Evolutionary conservation across 2,888 invertebrate genomes (phyloP).

Genomic region (Julus scanicus): DNA sequence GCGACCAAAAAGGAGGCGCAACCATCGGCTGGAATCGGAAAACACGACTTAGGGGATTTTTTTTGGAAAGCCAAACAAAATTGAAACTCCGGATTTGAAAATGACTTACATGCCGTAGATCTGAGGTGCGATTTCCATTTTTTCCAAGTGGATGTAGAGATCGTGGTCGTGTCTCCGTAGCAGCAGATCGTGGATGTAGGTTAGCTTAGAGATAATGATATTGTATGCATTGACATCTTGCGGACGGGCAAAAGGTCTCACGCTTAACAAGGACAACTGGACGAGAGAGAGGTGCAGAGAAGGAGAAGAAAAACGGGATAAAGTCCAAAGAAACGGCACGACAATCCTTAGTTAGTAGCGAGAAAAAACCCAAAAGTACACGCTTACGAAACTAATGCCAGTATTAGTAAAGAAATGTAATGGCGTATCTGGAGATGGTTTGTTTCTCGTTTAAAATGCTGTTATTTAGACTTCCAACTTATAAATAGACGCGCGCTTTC

Average conservation of each 20-base stretch:
- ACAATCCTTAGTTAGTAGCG: neutral
- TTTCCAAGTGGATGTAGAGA: slow-evolving; percentile 74
- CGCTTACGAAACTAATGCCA: too few species aligned
- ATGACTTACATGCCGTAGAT: slow-evolving; percentile 82
- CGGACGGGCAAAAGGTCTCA: slow-evolving; percentile 65
- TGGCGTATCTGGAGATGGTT: neutral
- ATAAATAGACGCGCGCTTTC: too few species aligned
- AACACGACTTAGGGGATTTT: neutral
- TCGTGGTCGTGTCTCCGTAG: slow-evolving; percentile 74
- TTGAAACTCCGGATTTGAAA: neutral
- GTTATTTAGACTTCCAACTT: too few species aligned
- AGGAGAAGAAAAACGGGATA: slow-evolving; percentile 30
- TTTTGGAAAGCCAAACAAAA: neutral
- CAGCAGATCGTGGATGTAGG: slow-evolving; percentile 72
- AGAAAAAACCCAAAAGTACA: neutral
- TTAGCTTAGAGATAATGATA: slow-evolving; percentile 67
- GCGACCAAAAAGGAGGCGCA: slow-evolving; percentile 82
- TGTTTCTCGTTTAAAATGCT: neutral
- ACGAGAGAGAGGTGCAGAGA: neutral
- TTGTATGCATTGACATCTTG: slow-evolving; percentile 66
- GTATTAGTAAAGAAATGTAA: neutral
- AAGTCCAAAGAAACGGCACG: neutral
- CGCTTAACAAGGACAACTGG: slow-evolving; percentile 57
- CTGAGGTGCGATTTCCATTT: slow-evolving; percentile 82
- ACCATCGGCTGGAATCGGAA: slow-evolving; percentile 76